Evolutionary conservation across 2,797 vertebrate species (phyloP), one percentile per base, ranked within the genome.

Genomic region (Atherinosoma microstoma): DNA sequence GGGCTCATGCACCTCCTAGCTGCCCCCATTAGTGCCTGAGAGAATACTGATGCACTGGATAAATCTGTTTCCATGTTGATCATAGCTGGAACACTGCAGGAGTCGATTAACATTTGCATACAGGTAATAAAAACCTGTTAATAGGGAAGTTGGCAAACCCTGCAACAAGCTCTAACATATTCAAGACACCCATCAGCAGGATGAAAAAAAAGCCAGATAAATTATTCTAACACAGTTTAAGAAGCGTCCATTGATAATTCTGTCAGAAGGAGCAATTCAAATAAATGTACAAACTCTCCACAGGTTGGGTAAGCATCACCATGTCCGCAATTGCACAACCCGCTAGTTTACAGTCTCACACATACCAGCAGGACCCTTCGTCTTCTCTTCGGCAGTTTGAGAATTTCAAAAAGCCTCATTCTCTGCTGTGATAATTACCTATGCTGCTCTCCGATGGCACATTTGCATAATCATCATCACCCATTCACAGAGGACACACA

Each of bases 391-490:
- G 73, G 86, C 84, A 91, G 86, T 89, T 85, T 67, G 82, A 90
- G 87, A 84, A 89, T 91, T 89, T 91, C 78, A 90, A 85, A 89
- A 91, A 90, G 88, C 84, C 85, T 87, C 83, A 86, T 91, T 91
- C 89, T 91, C 89, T 70, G 68, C 87, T 90, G 91, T 91, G 93
- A 94, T 95, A 94, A 95, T 95, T 94, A 94, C 93, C 92, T 90
- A 91, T 88, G 90, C 88, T 90, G 89, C 93, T 94, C 92, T 94
- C 92, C 79, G 90, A 87, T 79, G 90, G 83, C 45, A 84, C 80
- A 94, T 95, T 94, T 95, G 91, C 93, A 94, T 95, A 95, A 93
- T 94, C 93, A 94, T 93, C 91, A 92, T 87, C 88, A 93, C 88
- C 91, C 92, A 94, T 94, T 94, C 93, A 94, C 85, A 71, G 91